A percentile compares a stretch with the other conserved stretches of the same genome.
Conservation (phyloP, 2,888 invertebrate genomes). For the Oxycera nigricornis region DNA sequence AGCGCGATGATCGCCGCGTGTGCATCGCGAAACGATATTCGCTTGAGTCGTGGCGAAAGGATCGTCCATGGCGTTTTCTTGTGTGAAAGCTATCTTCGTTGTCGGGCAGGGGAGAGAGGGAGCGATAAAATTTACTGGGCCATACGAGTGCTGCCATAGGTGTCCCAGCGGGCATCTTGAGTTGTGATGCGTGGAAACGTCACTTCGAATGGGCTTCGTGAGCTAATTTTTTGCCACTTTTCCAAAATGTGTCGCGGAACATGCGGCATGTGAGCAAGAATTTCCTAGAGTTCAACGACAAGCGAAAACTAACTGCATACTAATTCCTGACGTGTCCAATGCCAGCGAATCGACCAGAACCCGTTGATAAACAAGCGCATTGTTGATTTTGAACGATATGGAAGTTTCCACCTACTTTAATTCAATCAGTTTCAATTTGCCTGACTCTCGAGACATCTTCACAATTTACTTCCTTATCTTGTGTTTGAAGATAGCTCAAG, state of each 20-base stretch:
- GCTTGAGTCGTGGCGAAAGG: conserved; percentile 11
- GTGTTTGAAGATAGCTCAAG: too few species aligned
- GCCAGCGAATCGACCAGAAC: too few species aligned
- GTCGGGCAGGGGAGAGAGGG: conserved; percentile 10
- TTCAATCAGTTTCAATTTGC: too few species aligned
- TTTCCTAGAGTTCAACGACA: too few species aligned
- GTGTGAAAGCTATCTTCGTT: conserved; percentile 33
- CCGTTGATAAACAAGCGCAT: too few species aligned
- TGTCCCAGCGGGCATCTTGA: neutral
- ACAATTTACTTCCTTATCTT: too few species aligned
- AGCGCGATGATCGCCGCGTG: neutral
- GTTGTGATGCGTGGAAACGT: conserved; percentile 13
- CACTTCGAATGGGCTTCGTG: neutral
- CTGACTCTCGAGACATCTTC: too few species aligned
- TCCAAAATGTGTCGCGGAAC: neutral
- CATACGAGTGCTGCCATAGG: conserved; percentile 24
- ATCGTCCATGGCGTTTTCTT: conserved; percentile 35
- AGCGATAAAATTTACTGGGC: conserved; percentile 38
- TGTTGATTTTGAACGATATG: too few species aligned
- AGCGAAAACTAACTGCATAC: too few species aligned
- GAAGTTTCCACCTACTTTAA: too few species aligned
- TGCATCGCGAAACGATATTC: neutral
- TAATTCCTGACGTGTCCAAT: too few species aligned
- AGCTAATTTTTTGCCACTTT: neutral
- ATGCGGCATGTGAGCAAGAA: too few species aligned